Conservation (phyloP, 2,113 vertebrate species). For the Pholis gunnellus region DNA sequence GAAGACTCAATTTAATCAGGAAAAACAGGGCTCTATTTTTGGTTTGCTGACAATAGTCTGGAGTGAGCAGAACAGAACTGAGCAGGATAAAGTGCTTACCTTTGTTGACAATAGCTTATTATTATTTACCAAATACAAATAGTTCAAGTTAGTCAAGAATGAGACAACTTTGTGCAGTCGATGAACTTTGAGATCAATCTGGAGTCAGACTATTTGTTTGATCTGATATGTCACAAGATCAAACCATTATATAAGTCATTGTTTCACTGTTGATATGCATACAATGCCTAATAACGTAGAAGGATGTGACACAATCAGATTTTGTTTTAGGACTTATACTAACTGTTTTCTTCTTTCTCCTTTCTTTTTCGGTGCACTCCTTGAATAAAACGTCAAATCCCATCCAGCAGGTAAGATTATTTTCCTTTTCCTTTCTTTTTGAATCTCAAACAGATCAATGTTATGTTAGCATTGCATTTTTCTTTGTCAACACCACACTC, state of each 20-base stretch:
- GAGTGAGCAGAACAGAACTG: not conserved
- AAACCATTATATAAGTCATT: not conserved
- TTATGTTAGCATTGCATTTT: not conserved
- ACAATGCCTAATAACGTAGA: not conserved
- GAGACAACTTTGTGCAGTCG: not conserved
- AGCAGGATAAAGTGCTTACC: not conserved
- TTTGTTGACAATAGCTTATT: not conserved
- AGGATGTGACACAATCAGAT: not conserved
- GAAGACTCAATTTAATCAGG: not conserved
- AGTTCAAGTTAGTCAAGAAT: not conserved
- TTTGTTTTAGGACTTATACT: constrained; percentile 13
- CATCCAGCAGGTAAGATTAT: constrained; percentile 60
- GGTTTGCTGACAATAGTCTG: not conserved
- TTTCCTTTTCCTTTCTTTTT: not conserved
- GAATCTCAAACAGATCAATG: not conserved
- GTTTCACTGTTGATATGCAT: not conserved
- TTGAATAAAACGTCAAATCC: constrained; percentile 37
- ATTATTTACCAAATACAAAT: not conserved
- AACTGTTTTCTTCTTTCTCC: constrained; percentile 13
- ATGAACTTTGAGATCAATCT: not conserved
- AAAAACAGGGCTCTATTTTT: not conserved
- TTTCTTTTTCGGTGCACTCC: constrained; percentile 35
- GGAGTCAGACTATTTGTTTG: not conserved
- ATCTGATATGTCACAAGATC: not conserved
- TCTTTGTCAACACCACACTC: not conserved